phyloP scores from a whole-genome alignment of 2,888 invertebrate species.

The Thymelicus lineola region DNA sequence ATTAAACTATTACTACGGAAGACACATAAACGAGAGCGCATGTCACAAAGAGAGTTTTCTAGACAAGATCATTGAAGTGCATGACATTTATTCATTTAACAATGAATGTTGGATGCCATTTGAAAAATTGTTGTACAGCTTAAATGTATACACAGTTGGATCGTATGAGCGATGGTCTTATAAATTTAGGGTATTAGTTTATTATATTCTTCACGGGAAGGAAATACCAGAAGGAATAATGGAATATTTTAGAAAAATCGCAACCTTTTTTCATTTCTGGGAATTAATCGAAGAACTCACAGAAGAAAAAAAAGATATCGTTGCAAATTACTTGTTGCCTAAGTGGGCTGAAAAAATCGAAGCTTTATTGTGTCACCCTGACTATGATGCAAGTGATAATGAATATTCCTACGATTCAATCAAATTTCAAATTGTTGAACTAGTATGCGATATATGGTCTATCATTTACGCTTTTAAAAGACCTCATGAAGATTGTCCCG shows the following conservation, averaged over 20 bases:
- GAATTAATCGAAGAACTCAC: slow-evolving; percentile 31
- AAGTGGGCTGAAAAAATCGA: slow-evolving; percentile 4
- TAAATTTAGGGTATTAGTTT: slow-evolving; percentile 51
- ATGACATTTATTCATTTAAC: slow-evolving; percentile 58
- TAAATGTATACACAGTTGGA: slow-evolving; percentile 52
- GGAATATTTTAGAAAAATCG: slow-evolving; percentile 34
- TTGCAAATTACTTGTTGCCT: slow-evolving; percentile 13
- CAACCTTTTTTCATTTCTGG: background rate
- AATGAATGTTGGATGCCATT: slow-evolving; percentile 59
- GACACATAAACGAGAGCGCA: slow-evolving; percentile 59
- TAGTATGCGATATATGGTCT: background rate
- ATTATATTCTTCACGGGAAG: slow-evolving; percentile 55
- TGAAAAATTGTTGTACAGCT: slow-evolving; percentile 58
- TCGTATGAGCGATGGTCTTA: slow-evolving; percentile 44
- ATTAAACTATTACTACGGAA: slow-evolving; percentile 59
- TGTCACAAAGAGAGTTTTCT: slow-evolving; percentile 55
- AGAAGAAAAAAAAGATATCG: background rate
- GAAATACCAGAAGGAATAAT: slow-evolving; percentile 49
- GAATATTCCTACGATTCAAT: background rate
- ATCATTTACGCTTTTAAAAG: slow-evolving; percentile 21
- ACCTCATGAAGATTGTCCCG: slow-evolving; percentile 20
- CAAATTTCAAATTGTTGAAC: background rate
- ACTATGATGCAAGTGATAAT: background rate
- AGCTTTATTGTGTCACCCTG: slow-evolving; percentile 8
- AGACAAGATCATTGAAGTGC: slow-evolving; percentile 46